Percentiles rank a stretch among this genome's conserved stretches.
These are phyloP conservation scores for Heterodera schachtii DNA, from an alignment of 1,140 invertebrate species.

Conservation along the genomic window DNA sequence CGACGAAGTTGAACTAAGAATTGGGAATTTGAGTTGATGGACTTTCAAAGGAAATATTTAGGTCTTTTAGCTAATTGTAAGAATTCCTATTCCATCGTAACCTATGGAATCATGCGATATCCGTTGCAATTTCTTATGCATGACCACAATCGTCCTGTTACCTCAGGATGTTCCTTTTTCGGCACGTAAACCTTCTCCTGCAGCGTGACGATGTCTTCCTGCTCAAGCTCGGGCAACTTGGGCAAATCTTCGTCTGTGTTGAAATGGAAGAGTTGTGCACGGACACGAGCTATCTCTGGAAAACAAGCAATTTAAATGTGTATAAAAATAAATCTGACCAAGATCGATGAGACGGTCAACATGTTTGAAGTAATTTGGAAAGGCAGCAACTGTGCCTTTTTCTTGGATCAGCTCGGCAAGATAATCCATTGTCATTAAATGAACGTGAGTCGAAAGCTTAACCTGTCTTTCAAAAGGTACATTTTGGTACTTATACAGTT, in stretches of 20 bases:
- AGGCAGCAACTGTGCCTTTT: constrained; percentile 19
- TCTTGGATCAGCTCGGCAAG: constrained; percentile 34
- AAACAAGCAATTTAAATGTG: constrained; percentile 59
- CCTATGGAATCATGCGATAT: too few relatives aligned
- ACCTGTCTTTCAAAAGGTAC: background rate
- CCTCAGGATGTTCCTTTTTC: constrained; percentile 98
- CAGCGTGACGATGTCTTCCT: constrained; percentile 82
- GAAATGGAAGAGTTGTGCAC: constrained; percentile 94
- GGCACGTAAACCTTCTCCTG: constrained; percentile 99
- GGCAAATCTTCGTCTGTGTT: constrained; percentile 92
- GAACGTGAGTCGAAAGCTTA: background rate
- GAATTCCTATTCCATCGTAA: too few relatives aligned
- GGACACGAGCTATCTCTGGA: constrained; percentile 94
- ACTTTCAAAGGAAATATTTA: constrained; percentile 66
- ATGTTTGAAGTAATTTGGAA: constrained; percentile 40
- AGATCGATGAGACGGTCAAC: constrained; percentile 43
- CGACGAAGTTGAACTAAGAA: constrained; percentile 99
- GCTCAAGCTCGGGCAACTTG: constrained; percentile 84
- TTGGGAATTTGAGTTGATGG: background rate
- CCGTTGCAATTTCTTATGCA: too few relatives aligned
- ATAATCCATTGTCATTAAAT: constrained; percentile 23
- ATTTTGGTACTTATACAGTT: too few relatives aligned
- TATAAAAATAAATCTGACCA: constrained; percentile 32
- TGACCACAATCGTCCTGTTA: constrained; percentile 69
- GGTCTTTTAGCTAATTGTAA: too few relatives aligned